Conservation (phyloP, 2,888 invertebrate species). For the Melipona bicolor region DNA sequence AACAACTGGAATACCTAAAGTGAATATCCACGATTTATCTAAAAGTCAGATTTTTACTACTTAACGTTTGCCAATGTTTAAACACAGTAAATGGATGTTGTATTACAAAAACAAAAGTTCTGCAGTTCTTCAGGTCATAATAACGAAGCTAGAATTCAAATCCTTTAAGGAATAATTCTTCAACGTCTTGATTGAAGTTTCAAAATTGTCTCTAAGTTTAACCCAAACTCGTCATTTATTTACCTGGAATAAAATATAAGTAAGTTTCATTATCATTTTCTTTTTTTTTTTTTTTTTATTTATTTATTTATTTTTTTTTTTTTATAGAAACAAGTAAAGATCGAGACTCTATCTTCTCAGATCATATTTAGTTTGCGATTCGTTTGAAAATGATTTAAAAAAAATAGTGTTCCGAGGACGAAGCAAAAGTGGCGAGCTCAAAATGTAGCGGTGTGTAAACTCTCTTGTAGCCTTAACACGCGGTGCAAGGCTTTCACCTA, state of each 20-base stretch:
- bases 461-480: constrained; percentile 64
- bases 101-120: neutral
- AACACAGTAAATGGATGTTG: neutral
- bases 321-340: neutral
- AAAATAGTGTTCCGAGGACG: constrained; percentile 20
- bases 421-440: constrained; percentile 47
- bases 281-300: too few species aligned
- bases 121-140: neutral
- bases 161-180: neutral
- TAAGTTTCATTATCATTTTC: neutral
- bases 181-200: neutral
- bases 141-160: neutral
- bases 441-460: constrained; percentile 51
- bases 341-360: neutral
- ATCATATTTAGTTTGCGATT: neutral
- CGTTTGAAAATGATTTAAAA: neutral
- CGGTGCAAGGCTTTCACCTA: constrained; percentile 74
- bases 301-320: too few species aligned
- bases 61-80: neutral
- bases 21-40: neutral
- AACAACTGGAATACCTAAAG: neutral
- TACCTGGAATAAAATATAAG: neutral
- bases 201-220: neutral
- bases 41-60: neutral
- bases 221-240: neutral